Evolutionary conservation across 1,140 invertebrate species (phyloP), one percentile per base, ranked within the genome.

Genomic region (Nephila pilipes): DNA sequence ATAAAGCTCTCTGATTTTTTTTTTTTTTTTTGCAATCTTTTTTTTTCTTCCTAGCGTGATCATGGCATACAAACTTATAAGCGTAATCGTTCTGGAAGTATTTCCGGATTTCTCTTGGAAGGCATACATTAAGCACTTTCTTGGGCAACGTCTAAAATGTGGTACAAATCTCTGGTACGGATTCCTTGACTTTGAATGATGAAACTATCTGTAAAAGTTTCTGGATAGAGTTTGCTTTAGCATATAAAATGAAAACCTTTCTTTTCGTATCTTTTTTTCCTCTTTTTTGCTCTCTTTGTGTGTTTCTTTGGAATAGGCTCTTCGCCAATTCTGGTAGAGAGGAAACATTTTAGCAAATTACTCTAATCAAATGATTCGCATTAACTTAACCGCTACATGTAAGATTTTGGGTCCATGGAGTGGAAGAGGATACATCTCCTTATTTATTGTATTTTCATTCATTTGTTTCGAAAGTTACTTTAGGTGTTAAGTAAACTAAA

Each of bases 131-230:
- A 88, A 57, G 69, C 29, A 25, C 22, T 25, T 22, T 5, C 60
- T 63, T 63, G 60, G 60, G n/a, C 10, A 12, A 20, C 6, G 54
- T 16, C 87, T 75, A 63, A 88, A 36, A 38, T 57, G 29, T 22
- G 55, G 16, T 38, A 65, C 60, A 88, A 88, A 88, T 88, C 60
- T 46, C 14, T 58, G 60, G 25, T 22, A 55, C n/a, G 58, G 36
- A 88, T 88, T 88, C 65, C 63, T 46, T 88, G 46, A 88, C 87
- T 88, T 88, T 88, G 87, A 88, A 75, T 69, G 87, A 88, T 88
- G 87, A 55, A 65, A 88, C 32, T 88, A 46, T 63, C 65, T 69
- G 63, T 38, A 88, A 88, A 88, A 54, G 46, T 85, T 85, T 75
- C 69, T 75, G 29, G 29, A 36, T 18, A 16, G 69, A 12, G 25